phyloP scores from a whole-genome alignment of 2,888 invertebrate species.

The Cyrtodaria siliqua region DNA sequence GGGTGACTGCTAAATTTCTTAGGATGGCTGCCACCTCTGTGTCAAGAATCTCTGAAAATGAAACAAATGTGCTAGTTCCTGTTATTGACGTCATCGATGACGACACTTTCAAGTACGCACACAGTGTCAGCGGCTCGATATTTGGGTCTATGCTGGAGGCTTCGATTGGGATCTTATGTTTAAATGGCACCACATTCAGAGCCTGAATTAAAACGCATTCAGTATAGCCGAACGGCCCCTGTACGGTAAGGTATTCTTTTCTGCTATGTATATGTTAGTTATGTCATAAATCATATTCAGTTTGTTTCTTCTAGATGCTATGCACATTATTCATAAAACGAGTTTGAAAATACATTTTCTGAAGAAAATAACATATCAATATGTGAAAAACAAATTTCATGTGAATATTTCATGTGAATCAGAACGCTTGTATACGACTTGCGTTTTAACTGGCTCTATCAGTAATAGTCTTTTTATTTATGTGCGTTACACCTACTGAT shows the following conservation, averaged over 20 bases:
- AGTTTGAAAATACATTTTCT: no score
- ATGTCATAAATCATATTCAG: no score
- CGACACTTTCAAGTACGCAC: slow-evolving; percentile 54
- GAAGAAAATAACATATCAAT: no score
- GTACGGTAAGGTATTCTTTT: slow-evolving; percentile 57
- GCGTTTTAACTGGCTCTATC: no score
- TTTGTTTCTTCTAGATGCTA: no score
- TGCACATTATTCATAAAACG: no score
- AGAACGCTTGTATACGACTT: no score
- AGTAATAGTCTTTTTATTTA: no score
- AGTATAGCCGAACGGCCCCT: slow-evolving; percentile 32
- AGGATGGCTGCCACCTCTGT: slow-evolving; percentile 70
- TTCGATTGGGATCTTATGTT: slow-evolving; percentile 68
- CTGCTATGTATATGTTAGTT: no score
- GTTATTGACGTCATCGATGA: slow-evolving; percentile 66
- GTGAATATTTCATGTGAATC: no score
- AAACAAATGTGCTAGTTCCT: slow-evolving; percentile 65
- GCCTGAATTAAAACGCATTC: slow-evolving; percentile 41
- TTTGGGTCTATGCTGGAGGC: slow-evolving; percentile 58
- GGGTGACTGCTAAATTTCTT: background rate
- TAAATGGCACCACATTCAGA: slow-evolving; percentile 67
- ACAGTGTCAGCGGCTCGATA: slow-evolving; percentile 29
- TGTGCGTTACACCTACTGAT: no score
- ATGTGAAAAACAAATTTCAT: no score
- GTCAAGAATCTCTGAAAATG: slow-evolving; percentile 53